Percentiles rank a stretch among this genome's conserved stretches.
These are phyloP conservation scores for Rhagonycha lutea DNA, from an alignment of 2,888 invertebrate genomes.

Conservation along the genomic window DNA sequence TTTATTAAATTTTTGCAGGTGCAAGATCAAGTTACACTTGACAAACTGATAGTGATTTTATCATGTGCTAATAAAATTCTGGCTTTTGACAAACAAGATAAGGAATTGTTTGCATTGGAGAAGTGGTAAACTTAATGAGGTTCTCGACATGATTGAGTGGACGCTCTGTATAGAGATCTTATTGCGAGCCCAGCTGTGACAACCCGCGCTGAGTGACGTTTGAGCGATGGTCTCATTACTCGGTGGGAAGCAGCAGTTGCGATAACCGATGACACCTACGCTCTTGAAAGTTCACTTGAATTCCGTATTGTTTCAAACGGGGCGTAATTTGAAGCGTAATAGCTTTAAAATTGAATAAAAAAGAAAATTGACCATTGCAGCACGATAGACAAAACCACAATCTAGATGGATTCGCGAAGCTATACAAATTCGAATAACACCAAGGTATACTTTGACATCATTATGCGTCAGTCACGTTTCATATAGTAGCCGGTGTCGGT, in stretches of 20 bases:
- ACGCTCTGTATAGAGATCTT: constrained; percentile 41
- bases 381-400: constrained; percentile 46
- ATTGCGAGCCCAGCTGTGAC: constrained; percentile 40
- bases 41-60: constrained; percentile 29
- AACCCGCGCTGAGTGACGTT: constrained; percentile 41
- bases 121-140: constrained; percentile 40
- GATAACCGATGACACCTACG: constrained; percentile 39
- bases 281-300: constrained; percentile 18
- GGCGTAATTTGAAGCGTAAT: constrained; percentile 25
- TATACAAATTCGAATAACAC: constrained; percentile 42
- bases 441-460: constrained; percentile 53
- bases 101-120: constrained; percentile 38
- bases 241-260: constrained; percentile 43
- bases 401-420: constrained; percentile 32
- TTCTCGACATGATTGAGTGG: constrained; percentile 44
- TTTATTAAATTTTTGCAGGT: constrained; percentile 11
- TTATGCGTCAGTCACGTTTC: constrained; percentile 53
- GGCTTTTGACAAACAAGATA: constrained; percentile 40
- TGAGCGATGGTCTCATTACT: constrained; percentile 47
- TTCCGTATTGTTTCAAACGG: constrained; percentile 23
- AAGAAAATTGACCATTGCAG: constrained; percentile 16
- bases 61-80: constrained; percentile 28
- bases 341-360: constrained; percentile 18
- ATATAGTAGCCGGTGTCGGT: constrained; percentile 54
- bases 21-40: constrained; percentile 20